Conservation (phyloP, 2,113 vertebrate genomes). For the Mus spicilegus region DNA sequence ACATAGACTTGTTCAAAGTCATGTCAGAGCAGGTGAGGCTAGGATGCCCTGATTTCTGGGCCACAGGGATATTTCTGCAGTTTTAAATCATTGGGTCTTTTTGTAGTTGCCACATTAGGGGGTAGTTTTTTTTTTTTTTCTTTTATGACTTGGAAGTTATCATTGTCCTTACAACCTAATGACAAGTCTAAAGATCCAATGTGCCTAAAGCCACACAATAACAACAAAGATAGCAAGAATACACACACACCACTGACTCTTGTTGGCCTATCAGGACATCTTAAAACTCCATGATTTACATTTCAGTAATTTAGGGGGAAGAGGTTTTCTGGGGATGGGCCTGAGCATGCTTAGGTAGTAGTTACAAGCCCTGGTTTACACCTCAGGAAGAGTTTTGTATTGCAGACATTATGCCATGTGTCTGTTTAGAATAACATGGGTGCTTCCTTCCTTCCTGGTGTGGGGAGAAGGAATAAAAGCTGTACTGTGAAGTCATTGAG, state of each 20-base stretch:
- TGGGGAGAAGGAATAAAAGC: conserved; percentile 21
- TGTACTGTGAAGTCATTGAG: conserved; percentile 73
- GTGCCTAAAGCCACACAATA: background rate
- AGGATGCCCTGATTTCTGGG: background rate
- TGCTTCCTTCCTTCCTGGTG: conserved; percentile 42
- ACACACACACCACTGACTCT: background rate
- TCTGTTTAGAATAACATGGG: conserved; percentile 17
- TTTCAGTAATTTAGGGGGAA: conserved; percentile 63
- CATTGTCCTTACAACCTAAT: background rate
- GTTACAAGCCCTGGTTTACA: conserved; percentile 17
- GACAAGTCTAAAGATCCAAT: conserved; percentile 26
- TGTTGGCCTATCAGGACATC: background rate
- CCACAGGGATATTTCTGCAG: background rate
- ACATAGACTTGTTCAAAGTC: background rate
- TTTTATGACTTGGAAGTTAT: background rate
- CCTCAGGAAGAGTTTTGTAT: conserved; percentile 41
- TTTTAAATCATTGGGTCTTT: background rate
- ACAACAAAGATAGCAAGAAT: background rate
- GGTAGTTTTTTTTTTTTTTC: background rate
- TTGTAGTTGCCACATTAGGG: background rate
- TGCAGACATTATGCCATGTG: conserved; percentile 9
- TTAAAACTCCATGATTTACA: conserved; percentile 59
- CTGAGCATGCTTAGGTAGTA: background rate
- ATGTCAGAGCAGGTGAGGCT: background rate
- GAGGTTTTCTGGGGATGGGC: conserved; percentile 15